phyloP scores from a whole-genome alignment of 2,113 vertebrate genomes.

The Oreochromis aureus region DNA sequence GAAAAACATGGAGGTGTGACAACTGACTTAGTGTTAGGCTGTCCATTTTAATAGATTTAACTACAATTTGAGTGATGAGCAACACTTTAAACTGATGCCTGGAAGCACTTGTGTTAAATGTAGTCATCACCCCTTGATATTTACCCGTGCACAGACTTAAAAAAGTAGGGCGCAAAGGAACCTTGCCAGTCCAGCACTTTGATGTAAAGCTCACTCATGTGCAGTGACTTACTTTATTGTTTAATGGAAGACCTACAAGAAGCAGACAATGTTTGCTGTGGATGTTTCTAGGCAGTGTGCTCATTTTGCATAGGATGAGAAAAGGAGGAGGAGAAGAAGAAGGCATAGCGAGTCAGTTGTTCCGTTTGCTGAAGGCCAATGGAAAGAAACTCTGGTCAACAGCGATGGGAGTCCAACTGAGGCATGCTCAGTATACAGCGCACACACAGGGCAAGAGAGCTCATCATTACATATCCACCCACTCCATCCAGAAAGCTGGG shows the following conservation, averaged over 20 bases:
- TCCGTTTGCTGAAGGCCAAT: slow-evolving; percentile 57
- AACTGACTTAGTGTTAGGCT: background rate
- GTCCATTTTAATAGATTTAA: background rate
- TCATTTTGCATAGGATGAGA: slow-evolving; percentile 41
- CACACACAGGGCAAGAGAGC: background rate
- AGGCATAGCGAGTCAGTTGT: slow-evolving; percentile 61
- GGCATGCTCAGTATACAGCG: slow-evolving; percentile 36
- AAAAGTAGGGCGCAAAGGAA: background rate
- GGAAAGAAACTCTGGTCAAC: slow-evolving; percentile 62
- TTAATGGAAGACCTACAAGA: slow-evolving; percentile 30
- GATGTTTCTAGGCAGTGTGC: slow-evolving; percentile 1
- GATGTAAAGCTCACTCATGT: background rate
- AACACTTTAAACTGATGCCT: background rate
- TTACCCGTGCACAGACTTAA: background rate
- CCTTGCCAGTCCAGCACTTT: background rate
- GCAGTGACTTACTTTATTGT: slow-evolving; percentile 14
- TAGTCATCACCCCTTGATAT: background rate
- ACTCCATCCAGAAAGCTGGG: slow-evolving; percentile 1
- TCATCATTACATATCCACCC: slow-evolving; percentile 7
- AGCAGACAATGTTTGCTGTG: slow-evolving; percentile 49
- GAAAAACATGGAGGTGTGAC: background rate
- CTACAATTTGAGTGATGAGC: background rate
- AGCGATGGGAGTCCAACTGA: slow-evolving; percentile 47
- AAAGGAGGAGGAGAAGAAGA: background rate
- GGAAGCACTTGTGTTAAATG: background rate